A percentile compares a stretch with the other conserved stretches of the same genome.
Conservation (phyloP, 1,140 invertebrate genomes). For the Zaprionus gabonicus region DNA sequence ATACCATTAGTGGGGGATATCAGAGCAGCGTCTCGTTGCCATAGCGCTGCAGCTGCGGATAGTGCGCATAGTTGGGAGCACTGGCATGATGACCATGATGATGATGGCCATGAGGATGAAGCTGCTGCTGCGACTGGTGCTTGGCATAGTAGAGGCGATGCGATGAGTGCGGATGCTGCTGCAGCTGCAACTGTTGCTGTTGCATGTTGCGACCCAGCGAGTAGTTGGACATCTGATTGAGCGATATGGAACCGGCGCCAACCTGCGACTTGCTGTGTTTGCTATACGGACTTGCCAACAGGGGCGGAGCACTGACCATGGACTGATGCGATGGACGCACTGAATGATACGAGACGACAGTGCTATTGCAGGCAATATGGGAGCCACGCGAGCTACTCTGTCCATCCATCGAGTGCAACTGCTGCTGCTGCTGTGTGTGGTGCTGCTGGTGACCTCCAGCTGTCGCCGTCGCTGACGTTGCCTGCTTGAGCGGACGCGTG, state of each 20-base stretch:
- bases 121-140: conserved; percentile 33
- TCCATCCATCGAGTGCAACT: conserved; percentile 28
- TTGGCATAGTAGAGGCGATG: conserved; percentile 63
- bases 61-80: conserved; percentile 41
- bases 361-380: conserved; percentile 58
- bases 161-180: conserved; percentile 47
- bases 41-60: conserved; percentile 61
- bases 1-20: conserved; percentile 8
- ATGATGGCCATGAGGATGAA: conserved; percentile 10
- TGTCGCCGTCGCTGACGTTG: conserved; percentile 15
- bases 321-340: conserved; percentile 68
- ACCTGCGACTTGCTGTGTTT: conserved; percentile 36
- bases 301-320: conserved; percentile 53
- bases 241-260: conserved; percentile 62
- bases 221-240: conserved; percentile 76
- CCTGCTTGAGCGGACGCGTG: conserved; percentile 46
- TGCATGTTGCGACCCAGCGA: conserved; percentile 49
- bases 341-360: conserved; percentile 78
- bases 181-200: conserved; percentile 29
- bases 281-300: conserved; percentile 58
- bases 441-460: conserved; percentile 19
- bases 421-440: conserved; percentile 15
- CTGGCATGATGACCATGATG: conserved; percentile 29
- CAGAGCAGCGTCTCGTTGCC: conserved; percentile 72
- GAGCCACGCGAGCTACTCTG: conserved; percentile 69